These are phyloP conservation scores for Sapayoa aenigma DNA, from an alignment of 2,113 vertebrate species.

Conservation along the genomic window DNA sequence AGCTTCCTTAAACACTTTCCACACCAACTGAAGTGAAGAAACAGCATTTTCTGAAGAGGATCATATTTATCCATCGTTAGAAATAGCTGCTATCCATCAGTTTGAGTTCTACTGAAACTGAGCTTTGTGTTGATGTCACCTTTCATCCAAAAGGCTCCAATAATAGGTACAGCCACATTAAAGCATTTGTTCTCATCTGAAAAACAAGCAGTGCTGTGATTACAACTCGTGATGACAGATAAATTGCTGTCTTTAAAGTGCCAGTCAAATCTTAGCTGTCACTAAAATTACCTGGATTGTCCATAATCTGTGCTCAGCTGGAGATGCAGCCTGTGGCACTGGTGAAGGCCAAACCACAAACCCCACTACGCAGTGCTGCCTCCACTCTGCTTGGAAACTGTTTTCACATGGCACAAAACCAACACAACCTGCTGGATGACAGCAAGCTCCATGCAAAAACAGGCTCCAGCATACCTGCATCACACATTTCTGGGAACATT, in stretches of 20 bases:
- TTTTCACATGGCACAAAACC: not conserved
- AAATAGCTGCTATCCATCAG: not conserved
- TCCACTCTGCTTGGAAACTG: not conserved
- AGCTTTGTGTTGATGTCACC: not conserved
- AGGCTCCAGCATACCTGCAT: fast-evolving
- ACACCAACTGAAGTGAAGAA: not conserved
- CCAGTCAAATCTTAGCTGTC: not conserved
- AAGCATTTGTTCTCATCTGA: not conserved
- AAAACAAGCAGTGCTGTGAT: not conserved
- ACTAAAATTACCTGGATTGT: not conserved
- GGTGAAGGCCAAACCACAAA: not conserved
- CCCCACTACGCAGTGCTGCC: fast-evolving
- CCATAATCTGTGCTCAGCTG: not conserved
- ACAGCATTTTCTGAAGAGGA: not conserved
- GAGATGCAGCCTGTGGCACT: not conserved
- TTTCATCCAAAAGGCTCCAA: not conserved
- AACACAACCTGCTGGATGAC: not conserved
- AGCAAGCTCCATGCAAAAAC: not conserved
- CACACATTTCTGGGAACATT: not conserved
- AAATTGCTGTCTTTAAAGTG: not conserved
- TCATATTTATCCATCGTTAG: not conserved
- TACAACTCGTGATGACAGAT: not conserved
- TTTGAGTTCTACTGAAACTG: not conserved
- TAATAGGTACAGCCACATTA: not conserved
- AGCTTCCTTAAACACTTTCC: not conserved